phyloP scores from a whole-genome alignment of 2,113 vertebrate genomes.

The Galemys pyrenaicus region DNA sequence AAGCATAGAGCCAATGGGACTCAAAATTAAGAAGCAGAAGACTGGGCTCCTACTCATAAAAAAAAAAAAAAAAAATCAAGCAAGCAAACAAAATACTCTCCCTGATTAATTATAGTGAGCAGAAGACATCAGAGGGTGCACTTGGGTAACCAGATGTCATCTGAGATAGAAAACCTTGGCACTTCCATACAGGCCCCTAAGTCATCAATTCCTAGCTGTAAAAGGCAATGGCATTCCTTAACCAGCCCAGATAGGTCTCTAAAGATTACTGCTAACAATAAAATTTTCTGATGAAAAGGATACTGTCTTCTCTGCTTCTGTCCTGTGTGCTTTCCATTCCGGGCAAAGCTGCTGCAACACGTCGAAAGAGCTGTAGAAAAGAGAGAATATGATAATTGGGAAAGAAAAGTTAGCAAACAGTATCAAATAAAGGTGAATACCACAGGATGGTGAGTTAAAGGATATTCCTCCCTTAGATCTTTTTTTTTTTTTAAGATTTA shows the following conservation, averaged over 20 bases:
- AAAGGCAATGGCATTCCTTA: slow-evolving; percentile 12
- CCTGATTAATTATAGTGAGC: background rate
- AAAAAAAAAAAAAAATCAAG: background rate
- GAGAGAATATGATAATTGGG: background rate
- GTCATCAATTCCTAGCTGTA: background rate
- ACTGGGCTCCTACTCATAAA: background rate
- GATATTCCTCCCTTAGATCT: background rate
- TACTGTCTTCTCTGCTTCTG: slow-evolving; percentile 99
- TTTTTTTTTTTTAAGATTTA: no score
- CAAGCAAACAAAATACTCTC: background rate
- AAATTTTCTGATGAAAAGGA: slow-evolving; percentile 86
- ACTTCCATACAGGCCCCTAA: background rate
- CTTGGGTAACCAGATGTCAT: background rate
- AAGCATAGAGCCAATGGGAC: background rate
- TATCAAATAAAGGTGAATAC: slow-evolving; percentile 12
- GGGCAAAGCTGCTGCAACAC: slow-evolving; percentile 97
- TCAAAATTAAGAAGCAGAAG: slow-evolving; percentile 29
- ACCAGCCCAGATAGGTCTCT: background rate
- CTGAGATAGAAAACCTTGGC: background rate
- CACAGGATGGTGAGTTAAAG: background rate
- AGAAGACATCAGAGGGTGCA: background rate
- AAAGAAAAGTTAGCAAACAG: background rate
- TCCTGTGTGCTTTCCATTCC: slow-evolving; percentile 99
- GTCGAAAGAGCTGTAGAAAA: slow-evolving; percentile 94
- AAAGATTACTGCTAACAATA: slow-evolving; percentile 14